phyloP scores from a whole-genome alignment of 2,797 vertebrate genomes.

The Corythornis leucogaster region DNA sequence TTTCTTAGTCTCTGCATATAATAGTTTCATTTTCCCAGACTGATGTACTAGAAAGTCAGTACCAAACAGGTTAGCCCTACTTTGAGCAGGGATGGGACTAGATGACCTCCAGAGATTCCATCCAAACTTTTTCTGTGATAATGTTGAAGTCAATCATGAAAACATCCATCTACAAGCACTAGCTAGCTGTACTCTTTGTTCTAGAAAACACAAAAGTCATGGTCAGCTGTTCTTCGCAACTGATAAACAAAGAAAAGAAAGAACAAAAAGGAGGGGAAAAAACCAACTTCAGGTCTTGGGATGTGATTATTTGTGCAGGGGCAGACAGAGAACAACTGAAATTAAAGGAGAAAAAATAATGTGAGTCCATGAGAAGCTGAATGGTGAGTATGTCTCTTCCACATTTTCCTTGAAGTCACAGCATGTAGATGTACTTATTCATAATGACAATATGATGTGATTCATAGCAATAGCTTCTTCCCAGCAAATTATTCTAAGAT shows the following conservation, averaged over 20 bases:
- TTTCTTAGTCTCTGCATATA: background rate
- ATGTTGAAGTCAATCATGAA: background rate
- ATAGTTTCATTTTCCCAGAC: background rate
- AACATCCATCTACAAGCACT: background rate
- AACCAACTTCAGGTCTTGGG: background rate
- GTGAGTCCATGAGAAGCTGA: background rate
- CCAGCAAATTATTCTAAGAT: constrained; percentile 59
- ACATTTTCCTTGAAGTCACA: constrained; percentile 37
- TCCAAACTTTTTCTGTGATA: background rate
- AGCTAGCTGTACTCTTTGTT: background rate
- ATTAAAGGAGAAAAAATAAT: constrained; percentile 16
- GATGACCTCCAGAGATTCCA: background rate
- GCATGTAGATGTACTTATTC: constrained; percentile 28
- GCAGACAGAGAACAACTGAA: constrained; percentile 8
- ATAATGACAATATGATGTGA: constrained; percentile 65
- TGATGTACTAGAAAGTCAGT: background rate
- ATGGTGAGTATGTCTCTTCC: constrained; percentile 14
- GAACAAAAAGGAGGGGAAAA: background rate
- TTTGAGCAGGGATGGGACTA: background rate
- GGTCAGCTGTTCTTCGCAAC: background rate
- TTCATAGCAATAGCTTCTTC: constrained; percentile 68
- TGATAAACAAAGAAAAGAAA: constrained; percentile 20
- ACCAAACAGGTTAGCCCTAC: background rate
- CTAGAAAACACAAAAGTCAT: background rate
- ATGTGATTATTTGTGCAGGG: constrained; percentile 24